Evolutionary conservation across 2,888 invertebrate genomes (phyloP).

Genomic region (Idaea biselata): DNA sequence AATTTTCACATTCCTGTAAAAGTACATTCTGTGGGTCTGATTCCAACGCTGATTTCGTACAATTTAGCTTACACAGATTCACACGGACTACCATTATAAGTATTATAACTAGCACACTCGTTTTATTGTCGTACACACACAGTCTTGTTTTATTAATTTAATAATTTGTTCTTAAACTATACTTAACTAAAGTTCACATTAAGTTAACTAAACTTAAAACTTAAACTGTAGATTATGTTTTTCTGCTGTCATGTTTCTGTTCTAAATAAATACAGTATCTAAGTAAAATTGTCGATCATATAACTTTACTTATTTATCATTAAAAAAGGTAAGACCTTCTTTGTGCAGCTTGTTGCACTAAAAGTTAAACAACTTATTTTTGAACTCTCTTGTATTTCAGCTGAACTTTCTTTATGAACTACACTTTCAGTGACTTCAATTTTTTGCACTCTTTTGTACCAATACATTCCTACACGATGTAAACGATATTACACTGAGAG

Average conservation of each 20-base stretch:
- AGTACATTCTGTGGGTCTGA: not conserved
- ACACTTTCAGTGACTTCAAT: not conserved
- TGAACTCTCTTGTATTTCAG: not conserved
- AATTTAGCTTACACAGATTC: not conserved
- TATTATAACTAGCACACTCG: constrained; percentile 31
- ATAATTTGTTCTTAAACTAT: constrained; percentile 17
- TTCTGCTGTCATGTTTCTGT: not conserved
- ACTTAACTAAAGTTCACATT: not conserved
- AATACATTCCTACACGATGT: not conserved
- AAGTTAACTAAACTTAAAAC: constrained; percentile 9
- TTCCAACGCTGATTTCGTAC: not conserved
- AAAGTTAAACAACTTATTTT: not conserved
- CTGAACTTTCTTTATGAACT: not conserved
- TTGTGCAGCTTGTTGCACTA: not conserved
- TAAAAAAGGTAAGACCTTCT: not conserved
- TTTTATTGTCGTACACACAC: constrained; percentile 23
- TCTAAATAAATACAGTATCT: not conserved
- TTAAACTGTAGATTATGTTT: constrained; percentile 32
- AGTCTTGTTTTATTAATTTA: constrained; percentile 4
- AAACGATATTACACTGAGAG: not conserved
- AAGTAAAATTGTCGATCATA: not conserved
- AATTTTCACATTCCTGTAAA: too few relatives aligned
- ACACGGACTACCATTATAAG: constrained; percentile 20
- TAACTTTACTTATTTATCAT: not conserved
- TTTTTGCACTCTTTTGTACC: not conserved